Percentiles rank a stretch among this genome's conserved stretches.
Evolutionary conservation across 2,113 vertebrate species (phyloP).

Genomic region (Barnardius zonarius): DNA sequence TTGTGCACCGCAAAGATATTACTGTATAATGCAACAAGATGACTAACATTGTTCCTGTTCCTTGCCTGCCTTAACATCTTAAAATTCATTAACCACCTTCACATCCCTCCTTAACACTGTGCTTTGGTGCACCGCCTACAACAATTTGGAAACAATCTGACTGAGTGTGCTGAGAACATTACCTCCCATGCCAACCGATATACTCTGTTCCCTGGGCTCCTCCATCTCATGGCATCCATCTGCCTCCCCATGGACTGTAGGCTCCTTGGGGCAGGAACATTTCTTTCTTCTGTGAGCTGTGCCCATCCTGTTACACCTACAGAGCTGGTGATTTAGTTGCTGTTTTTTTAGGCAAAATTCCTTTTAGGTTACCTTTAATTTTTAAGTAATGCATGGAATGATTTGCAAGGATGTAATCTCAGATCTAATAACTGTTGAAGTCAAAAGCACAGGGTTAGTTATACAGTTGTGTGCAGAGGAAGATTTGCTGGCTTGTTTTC

Average conservation of each 20-base stretch:
- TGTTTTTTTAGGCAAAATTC: background rate
- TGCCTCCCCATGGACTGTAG: background rate
- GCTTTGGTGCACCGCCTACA: conserved; percentile 47
- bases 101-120: background rate
- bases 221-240: background rate
- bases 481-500: background rate
- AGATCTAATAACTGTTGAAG: background rate
- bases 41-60: background rate
- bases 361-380: background rate
- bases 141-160: conserved; percentile 25
- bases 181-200: background rate
- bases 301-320: background rate
- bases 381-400: background rate
- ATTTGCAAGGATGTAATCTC: background rate
- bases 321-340: background rate
- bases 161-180: conserved; percentile 14
- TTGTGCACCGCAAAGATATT: background rate
- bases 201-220: background rate
- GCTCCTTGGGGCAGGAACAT: background rate
- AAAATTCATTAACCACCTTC: conserved; percentile 35
- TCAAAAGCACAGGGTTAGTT: background rate
- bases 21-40: background rate
- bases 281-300: background rate
- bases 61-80: background rate
- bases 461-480: background rate